Percentiles rank a stretch among this genome's conserved stretches.
Conservation (phyloP, 1,140 invertebrate genomes). For the Hycleus cichorii region DNA sequence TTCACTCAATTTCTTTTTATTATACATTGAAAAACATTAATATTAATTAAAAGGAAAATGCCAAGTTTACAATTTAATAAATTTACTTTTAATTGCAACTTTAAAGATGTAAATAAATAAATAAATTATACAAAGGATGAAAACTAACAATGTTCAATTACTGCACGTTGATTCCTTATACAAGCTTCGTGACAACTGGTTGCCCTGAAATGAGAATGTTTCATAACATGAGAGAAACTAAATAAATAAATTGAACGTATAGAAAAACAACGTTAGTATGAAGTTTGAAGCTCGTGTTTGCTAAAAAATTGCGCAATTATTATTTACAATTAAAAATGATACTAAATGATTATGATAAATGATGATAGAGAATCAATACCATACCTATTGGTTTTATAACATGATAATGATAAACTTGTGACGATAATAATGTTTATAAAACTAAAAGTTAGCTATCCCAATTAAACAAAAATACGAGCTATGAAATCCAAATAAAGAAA, state of each 20-base stretch:
- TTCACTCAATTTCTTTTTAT: background rate
- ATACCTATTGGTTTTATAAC: background rate
- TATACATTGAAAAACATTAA: background rate
- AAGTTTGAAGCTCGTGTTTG: constrained; percentile 9
- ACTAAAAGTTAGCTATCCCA: too few species aligned
- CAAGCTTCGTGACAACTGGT: constrained; percentile 21
- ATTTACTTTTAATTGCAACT: too few species aligned
- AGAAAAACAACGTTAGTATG: constrained; percentile 6
- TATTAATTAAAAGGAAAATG: constrained; percentile 6
- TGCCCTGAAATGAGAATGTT: constrained; percentile 20
- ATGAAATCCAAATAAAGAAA: too few species aligned
- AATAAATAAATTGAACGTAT: background rate
- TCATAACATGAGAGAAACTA: background rate
- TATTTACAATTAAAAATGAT: background rate
- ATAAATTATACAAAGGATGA: constrained; percentile 13
- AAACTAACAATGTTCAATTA: constrained; percentile 20
- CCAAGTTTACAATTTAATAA: background rate
- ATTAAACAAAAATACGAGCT: too few species aligned
- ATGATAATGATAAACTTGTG: too few species aligned
- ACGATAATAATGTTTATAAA: too few species aligned
- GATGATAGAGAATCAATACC: background rate
- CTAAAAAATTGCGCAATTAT: background rate
- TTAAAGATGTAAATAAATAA: too few species aligned
- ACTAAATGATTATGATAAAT: background rate
- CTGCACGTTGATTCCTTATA: constrained; percentile 14